Evolutionary conservation across 2,888 invertebrate genomes (phyloP).

Genomic region (Caenorhabditis sp.): DNA sequence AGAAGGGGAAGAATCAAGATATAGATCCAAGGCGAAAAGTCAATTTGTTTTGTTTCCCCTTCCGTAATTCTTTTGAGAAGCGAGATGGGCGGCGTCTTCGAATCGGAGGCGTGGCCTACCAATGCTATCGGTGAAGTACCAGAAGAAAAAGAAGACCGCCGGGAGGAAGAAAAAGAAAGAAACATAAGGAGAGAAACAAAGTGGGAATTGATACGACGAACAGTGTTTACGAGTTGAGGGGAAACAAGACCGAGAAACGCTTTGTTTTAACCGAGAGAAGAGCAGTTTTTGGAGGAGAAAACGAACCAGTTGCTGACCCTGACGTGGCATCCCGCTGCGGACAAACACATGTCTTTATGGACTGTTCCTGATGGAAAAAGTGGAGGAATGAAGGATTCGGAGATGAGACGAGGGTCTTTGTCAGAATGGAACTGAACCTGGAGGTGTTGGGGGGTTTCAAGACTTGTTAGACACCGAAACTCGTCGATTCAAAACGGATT

Average conservation of each 20-base stretch:
- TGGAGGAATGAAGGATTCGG: slow-evolving; percentile 5
- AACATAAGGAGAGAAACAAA: slow-evolving; percentile 11
- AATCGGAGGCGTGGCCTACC: slow-evolving; percentile 9
- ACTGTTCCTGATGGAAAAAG: not conserved
- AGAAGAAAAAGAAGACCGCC: slow-evolving; percentile 23
- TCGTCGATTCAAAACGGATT: slow-evolving; percentile 6
- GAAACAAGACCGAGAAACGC: not conserved
- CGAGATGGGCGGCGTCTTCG: slow-evolving; percentile 39
- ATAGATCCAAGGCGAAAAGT: slow-evolving; percentile 31
- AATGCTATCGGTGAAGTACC: slow-evolving; percentile 16
- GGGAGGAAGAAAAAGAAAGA: slow-evolving; percentile 2
- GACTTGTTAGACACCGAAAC: slow-evolving; percentile 11
- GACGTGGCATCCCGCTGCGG: slow-evolving; percentile 17
- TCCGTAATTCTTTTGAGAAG: slow-evolving; percentile 14
- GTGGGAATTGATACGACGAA: not conserved
- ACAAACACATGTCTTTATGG: slow-evolving; percentile 26
- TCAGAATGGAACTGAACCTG: not conserved
- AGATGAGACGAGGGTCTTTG: too few species aligned
- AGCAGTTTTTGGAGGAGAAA: too few species aligned
- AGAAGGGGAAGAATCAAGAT: slow-evolving; percentile 15
- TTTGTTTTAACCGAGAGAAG: slow-evolving; percentile 12
- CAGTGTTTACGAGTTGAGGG: slow-evolving; percentile 16
- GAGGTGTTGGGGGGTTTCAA: slow-evolving; percentile 17
- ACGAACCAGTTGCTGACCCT: slow-evolving; percentile 21
- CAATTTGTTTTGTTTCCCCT: slow-evolving; percentile 36